Evolutionary conservation across 2,797 vertebrate species (phyloP).

Genomic region (Sebastolobus altivelis): DNA sequence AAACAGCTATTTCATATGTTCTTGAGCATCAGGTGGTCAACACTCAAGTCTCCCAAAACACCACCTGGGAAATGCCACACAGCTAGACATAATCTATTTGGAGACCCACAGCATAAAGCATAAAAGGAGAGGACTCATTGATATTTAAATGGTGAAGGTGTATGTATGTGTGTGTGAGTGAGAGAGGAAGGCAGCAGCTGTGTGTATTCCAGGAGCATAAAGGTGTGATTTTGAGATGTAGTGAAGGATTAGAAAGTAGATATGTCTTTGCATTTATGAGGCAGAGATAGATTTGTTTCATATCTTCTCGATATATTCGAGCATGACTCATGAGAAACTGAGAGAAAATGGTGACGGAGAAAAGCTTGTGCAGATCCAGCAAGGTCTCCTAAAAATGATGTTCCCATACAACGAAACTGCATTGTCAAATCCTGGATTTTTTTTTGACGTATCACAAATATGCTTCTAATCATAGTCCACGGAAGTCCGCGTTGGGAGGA

Average conservation of each 20-base stretch:
- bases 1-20: conserved; percentile 46
- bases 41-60: conserved; percentile 39
- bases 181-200: conserved; percentile 42
- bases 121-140: conserved; percentile 53
- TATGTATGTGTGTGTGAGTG: background rate
- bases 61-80: conserved; percentile 70
- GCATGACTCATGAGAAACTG: conserved; percentile 9
- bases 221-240: conserved; percentile 39
- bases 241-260: conserved; percentile 47
- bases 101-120: conserved; percentile 16
- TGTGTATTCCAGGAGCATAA: conserved; percentile 35
- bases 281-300: conserved; percentile 58
- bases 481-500: too few species aligned
- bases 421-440: too few species aligned
- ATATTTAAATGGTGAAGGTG: conserved; percentile 58
- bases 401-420: too few species aligned
- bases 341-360: background rate
- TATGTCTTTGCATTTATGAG: conserved; percentile 49
- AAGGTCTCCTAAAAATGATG: too few species aligned
- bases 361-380: conserved; percentile 11
- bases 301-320: conserved; percentile 15
- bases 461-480: too few species aligned
- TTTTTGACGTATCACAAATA: too few species aligned
- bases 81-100: conserved; percentile 68
- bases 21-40: conserved; percentile 71